Evolutionary conservation across 2,797 vertebrate genomes (phyloP), one percentile per base, ranked within the genome.

Genomic region (Sarcophilus harrisii): DNA sequence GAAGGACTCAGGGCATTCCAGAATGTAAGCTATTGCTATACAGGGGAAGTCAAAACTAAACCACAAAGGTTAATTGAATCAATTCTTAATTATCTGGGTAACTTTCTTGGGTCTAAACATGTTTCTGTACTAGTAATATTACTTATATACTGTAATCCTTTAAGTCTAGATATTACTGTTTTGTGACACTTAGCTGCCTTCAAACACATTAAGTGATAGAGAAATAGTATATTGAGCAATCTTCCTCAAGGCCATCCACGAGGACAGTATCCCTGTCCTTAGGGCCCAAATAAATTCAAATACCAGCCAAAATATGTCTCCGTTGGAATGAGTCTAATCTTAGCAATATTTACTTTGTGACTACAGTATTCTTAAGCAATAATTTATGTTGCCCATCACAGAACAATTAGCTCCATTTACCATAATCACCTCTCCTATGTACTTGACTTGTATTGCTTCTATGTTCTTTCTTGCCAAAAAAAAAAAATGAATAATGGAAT

Each of bases 71-170:
- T 2, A 27, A 1, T 0, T 92, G 93, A 81, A 97, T 93, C 91
- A 96, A 95, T 96, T 98, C 57, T 21, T 97, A 98, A 96, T 96
- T 94, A 93, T 97, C 96, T 95, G 12, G 0, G 95, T 93, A 89
- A 96, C 95, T 96, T 96, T 93, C 90, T 92, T 57, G 87, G 95
- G 93, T 93, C 94, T 91, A 32, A 10, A 32, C n/a, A 11, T 49
- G 21, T 91, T 96, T 91, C 92, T 96, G 58, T 92, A 95, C 94
- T 57, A 93, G 66, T 96, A 96, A 94, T 58, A 94, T 29, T 32
- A 57, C 57, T 92, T 96, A 62, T 14, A 89, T 81, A 93, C 55
- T 90, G 58, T 30, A 91, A 3, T 29, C 66, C 73, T 87, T 92
- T 30, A 90, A 93, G 57, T 95, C 52, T 21, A 57, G 27, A 8